Base-by-base conservation (phyloP, 2,888 invertebrate species). In the Temnothorax ravouxi region DNA sequence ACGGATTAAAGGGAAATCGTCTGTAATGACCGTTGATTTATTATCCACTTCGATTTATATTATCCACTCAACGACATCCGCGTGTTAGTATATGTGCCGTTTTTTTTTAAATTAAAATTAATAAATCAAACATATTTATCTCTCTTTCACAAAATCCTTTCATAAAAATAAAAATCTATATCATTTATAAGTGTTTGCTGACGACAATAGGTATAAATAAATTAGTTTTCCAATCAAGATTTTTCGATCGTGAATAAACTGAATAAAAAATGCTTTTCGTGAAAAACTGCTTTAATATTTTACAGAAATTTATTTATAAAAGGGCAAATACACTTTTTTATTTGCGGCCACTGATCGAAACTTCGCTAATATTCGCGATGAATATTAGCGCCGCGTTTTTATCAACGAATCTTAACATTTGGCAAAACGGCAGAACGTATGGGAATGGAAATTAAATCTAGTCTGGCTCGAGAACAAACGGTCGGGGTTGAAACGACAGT, bases 1-100 rank as follows among this genome's bases (percentile, higher is more conserved):
- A 71, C 38, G 72, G 47, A 72, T 80, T 72, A 50, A 71, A 79
- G 18, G 41, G 18, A 18, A 44, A 25, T 41, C 21, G 3, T n/a
- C n/a, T 9, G 9, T 77, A 77, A 77, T 67, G 54, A 54, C 2
- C 11, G 15, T 52, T 29, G 67, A 77, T 77, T 77, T 67, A 21
- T 54, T 29, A 54, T 64, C 50, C 38, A 50, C 38, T 64, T 18
- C 21, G 13, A 66, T 29, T 29, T 29, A 29, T 29, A 29, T 29
- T 67, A 18, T 13, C 11, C 38, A 62, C 62, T 62, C 38, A 1
- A 4, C 11, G n/a, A n/a, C 15, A 11, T 52, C 9, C n/a, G 15
- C 29, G 13, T 2, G n/a, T n/a, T 62, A 13, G 25, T 54, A 13
- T 4, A 13, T 4, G 18, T 64, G 11, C 15, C 3, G 13, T 50